These are phyloP conservation scores for Celastrina argiolus DNA, from an alignment of 2,888 invertebrate genomes.

Conservation along the genomic window DNA sequence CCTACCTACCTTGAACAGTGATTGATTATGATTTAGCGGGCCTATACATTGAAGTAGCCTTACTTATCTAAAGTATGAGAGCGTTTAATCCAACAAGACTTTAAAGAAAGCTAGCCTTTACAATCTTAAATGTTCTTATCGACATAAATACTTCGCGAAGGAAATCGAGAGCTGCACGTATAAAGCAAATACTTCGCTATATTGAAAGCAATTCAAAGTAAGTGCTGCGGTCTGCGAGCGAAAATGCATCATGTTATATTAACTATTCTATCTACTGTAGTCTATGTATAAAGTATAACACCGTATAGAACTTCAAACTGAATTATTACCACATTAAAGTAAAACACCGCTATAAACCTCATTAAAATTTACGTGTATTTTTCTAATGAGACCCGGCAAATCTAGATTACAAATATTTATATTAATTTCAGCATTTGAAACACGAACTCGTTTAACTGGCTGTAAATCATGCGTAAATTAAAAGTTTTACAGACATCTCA, in stretches of 20 bases:
- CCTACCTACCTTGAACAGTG: too few relatives aligned
- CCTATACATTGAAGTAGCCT: too few relatives aligned
- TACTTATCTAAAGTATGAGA: neutral
- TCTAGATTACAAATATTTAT: slow-evolving; percentile 11
- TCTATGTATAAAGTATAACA: neutral
- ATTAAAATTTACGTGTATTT: slow-evolving; percentile 11
- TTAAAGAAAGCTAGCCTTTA: neutral
- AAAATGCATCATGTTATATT: slow-evolving; percentile 4
- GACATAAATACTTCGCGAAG: neutral
- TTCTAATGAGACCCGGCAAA: neutral
- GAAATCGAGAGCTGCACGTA: neutral
- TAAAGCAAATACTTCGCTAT: neutral
- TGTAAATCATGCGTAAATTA: neutral
- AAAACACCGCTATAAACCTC: neutral
- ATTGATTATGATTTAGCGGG: too few relatives aligned
- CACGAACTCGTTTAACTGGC: neutral
- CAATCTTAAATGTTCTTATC: neutral
- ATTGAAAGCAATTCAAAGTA: neutral
- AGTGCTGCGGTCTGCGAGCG: neutral
- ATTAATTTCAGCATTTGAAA: neutral
- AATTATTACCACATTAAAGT: neutral
- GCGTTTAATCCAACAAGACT: neutral
- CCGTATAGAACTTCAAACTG: neutral
- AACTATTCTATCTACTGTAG: neutral
- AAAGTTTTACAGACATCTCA: neutral